These are phyloP conservation scores for Mohoua ochrocephala DNA, from an alignment of 2,113 vertebrate species.

Conservation along the genomic window DNA sequence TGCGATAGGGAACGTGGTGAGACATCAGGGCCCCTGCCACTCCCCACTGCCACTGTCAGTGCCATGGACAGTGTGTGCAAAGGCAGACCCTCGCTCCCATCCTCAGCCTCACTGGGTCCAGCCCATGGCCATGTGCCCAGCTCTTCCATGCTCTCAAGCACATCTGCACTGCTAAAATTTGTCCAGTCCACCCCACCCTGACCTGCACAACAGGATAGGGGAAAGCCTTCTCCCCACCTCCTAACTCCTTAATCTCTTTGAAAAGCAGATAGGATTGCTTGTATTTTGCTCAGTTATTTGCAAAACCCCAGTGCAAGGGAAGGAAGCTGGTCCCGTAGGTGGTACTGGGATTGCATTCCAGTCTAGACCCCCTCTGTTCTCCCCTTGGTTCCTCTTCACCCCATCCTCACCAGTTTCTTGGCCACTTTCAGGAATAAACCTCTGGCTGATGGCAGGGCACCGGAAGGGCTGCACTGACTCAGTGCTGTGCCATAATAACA, in stretches of 20 bases:
- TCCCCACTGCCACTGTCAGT: not conserved
- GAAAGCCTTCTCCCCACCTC: not conserved
- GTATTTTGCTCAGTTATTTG: not conserved
- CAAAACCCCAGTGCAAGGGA: not conserved
- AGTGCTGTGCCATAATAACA: not conserved
- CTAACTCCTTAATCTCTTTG: not conserved
- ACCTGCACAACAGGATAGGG: not conserved
- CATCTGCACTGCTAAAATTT: not conserved
- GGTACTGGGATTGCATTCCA: not conserved
- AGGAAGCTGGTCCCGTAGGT: not conserved
- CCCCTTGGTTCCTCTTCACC: not conserved
- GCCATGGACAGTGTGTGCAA: accelerated
- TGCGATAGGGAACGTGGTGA: not conserved
- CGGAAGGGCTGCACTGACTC: not conserved
- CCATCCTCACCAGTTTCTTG: not conserved
- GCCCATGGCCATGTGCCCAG: accelerated
- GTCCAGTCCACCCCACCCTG: not conserved
- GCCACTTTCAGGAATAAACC: not conserved
- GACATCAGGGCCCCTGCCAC: not conserved
- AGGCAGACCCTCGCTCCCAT: not conserved
- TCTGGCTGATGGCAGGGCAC: not conserved
- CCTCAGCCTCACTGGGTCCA: not conserved
- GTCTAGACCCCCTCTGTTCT: not conserved
- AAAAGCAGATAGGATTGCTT: not conserved
- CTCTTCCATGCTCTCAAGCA: not conserved